phyloP scores from a whole-genome alignment of 1,140 invertebrate species.

The Aphidius ervi region DNA sequence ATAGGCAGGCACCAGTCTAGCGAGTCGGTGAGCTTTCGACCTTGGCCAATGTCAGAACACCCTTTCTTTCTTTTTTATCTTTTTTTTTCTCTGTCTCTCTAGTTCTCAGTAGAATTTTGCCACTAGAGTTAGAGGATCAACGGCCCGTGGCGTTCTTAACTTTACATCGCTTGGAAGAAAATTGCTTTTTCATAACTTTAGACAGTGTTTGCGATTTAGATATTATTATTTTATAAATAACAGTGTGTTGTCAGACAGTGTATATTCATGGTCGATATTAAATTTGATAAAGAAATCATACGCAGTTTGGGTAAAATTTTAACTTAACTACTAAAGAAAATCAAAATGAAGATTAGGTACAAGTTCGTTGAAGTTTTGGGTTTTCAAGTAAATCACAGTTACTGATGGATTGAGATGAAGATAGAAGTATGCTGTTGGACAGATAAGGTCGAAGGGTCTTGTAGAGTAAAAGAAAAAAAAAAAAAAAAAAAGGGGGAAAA shows the following conservation, averaged over 20 bases:
- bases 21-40: not conserved
- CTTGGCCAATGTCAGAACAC: not conserved
- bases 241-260: too few species aligned
- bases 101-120: not conserved
- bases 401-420: conserved; percentile 9
- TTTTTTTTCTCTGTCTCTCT: too few species aligned
- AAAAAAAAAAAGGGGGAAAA: conserved; percentile 4
- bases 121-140: not conserved
- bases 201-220: not conserved
- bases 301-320: too few species aligned
- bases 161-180: not conserved
- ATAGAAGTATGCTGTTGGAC: conserved; percentile 25
- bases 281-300: too few species aligned
- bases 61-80: too few species aligned
- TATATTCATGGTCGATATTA: too few species aligned
- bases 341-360: not conserved
- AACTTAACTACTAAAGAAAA: too few species aligned
- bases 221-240: too few species aligned
- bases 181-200: not conserved
- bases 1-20: not conserved
- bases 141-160: conserved; percentile 1
- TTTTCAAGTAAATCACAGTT: too few species aligned
- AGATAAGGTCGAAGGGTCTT: conserved; percentile 21
- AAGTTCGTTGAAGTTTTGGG: not conserved
- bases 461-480: conserved; percentile 22